phyloP scores from a whole-genome alignment of 2,888 invertebrate genomes.

The Bombyx huttoni region DNA sequence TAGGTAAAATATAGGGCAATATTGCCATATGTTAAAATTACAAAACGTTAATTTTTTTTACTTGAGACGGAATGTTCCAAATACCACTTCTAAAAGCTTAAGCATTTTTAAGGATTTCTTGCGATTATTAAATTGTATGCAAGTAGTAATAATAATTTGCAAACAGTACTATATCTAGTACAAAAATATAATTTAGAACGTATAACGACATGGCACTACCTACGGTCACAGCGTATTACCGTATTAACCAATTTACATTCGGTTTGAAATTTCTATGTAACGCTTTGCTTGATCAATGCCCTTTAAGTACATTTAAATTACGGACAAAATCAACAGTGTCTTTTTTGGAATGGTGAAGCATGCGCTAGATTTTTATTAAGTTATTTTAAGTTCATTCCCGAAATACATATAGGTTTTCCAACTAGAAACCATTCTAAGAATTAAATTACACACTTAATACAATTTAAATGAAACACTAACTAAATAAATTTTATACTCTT shows the following conservation, averaged over 20 bases:
- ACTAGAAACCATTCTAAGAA: too few species aligned
- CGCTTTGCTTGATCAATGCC: not conserved
- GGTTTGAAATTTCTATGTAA: not conserved
- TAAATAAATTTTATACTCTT: too few species aligned
- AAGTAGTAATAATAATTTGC: not conserved
- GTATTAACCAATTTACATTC: not conserved
- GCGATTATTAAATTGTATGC: not conserved
- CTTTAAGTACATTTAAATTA: too few species aligned
- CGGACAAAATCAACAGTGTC: too few species aligned
- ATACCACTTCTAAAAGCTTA: not conserved
- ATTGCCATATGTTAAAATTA: not conserved
- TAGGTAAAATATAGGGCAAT: not conserved
- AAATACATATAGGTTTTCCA: too few species aligned
- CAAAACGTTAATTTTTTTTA: not conserved
- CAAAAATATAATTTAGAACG: constrained; percentile 6
- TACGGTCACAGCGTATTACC: not conserved
- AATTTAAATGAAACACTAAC: too few species aligned
- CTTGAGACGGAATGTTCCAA: not conserved
- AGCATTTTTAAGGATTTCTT: too few species aligned
- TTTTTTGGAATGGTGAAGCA: too few species aligned
- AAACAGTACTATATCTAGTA: not conserved
- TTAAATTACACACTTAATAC: too few species aligned
- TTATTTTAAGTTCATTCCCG: too few species aligned
- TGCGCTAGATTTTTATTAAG: too few species aligned
- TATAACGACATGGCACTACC: constrained; percentile 7